Evolutionary conservation across 2,113 vertebrate genomes (phyloP).

Genomic region (Anolis carolinensis): DNA sequence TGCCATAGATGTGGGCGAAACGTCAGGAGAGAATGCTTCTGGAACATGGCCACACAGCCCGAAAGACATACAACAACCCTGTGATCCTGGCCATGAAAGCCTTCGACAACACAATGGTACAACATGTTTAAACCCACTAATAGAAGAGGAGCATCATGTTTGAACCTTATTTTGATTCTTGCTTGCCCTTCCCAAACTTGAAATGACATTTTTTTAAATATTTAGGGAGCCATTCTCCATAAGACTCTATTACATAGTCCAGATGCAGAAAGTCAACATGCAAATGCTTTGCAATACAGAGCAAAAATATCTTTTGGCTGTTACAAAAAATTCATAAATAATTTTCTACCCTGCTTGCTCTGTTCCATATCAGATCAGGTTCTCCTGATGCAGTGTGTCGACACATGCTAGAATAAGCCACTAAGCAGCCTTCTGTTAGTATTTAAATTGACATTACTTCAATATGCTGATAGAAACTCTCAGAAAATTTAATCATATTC

Average conservation of each 20-base stretch:
- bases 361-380: neutral
- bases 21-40: too few relatives aligned
- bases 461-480: neutral
- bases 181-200: neutral
- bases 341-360: neutral
- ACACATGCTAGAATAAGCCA: fast-evolving
- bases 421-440: neutral
- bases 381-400: fast-evolving
- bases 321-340: fast-evolving
- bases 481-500: neutral
- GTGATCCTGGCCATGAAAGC: too few relatives aligned
- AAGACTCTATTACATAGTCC: neutral
- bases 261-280: neutral
- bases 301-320: neutral
- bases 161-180: neutral
- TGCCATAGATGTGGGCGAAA: too few relatives aligned
- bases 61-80: too few relatives aligned
- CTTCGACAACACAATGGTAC: too few relatives aligned
- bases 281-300: neutral
- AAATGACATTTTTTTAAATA: neutral
- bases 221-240: neutral
- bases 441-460: neutral
- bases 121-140: neutral
- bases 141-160: neutral
- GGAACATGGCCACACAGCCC: too few relatives aligned